Base-by-base conservation (phyloP, 2,113 vertebrate genomes). In the Megaptera novaeangliae region DNA sequence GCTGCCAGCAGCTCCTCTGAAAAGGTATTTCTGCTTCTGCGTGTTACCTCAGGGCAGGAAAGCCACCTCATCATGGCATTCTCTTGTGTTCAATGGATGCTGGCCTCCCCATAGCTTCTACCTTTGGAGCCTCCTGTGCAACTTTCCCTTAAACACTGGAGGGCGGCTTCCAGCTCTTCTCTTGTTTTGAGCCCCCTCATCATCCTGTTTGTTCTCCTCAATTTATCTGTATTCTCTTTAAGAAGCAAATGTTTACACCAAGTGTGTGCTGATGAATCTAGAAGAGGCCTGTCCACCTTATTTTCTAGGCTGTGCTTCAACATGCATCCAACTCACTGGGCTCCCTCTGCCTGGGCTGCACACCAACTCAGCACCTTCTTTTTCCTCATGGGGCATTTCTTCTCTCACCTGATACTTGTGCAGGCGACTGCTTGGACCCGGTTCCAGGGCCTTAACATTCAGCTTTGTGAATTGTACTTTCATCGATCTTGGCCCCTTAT, bases 31-130 rank as follows among this genome's bases (percentile, higher is more conserved):
- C 11, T 49, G 7, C 29, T 31, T 34, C 15, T 72, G 9, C 12
- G 2, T 0, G 0, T 0, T 0, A 3, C 63, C 39, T 31, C 1
- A 0, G 17, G 25, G 71, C 23, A n/a, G 61, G 14, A 8, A 6
- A 14, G 17, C 39, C 8, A 0, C 64, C 64, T 27, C 61, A 57
- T 46, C 29, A 20, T 18, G 31, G 66, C 15, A 1, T 41, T 46
- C 18, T 63, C 81, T 68, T 39, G 2, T 63, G 25, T 18, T 4
- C 23, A 0, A 5, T 5, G 21, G 87, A 82, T 59, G 55, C 74
- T 0, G 25, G 63, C 68, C 18, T 44, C 46, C n/a, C 75, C 39
- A 1, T 18, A 21, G 69, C 85, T 17, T 61, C 74, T 68, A 0
- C n/a, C 6, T 55, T 63, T 63, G 7, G 88, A 36, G 29, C 52